Percentiles rank a stretch among this genome's conserved stretches.
Evolutionary conservation across 1,140 invertebrate species (phyloP).

Genomic region (Coboldia fuscipes): DNA sequence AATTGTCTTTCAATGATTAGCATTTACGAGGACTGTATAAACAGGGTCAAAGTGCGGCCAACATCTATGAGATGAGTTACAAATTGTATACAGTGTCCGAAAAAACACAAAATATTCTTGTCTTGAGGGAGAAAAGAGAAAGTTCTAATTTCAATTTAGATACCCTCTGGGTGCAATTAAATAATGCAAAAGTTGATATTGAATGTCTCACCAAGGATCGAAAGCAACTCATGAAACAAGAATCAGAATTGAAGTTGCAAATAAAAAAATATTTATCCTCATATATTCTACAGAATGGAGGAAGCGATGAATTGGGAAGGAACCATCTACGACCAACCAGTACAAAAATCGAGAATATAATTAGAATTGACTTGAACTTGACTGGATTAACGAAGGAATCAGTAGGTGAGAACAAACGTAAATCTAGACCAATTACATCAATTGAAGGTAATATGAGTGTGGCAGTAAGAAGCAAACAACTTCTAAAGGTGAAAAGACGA

Average conservation of each 20-base stretch:
- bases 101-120: too few relatives aligned
- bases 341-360: conserved; percentile 18
- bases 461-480: conserved; percentile 10
- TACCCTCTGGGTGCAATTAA: conserved; percentile 18
- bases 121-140: too few relatives aligned
- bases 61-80: too few relatives aligned
- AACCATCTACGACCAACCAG: conserved; percentile 16
- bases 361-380: conserved; percentile 7
- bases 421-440: conserved; percentile 6
- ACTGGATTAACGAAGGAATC: not conserved
- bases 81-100: too few relatives aligned
- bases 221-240: conserved; percentile 10
- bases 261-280: conserved; percentile 16
- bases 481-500: conserved; percentile 7
- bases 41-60: too few relatives aligned
- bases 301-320: conserved; percentile 12
- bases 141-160: conserved; percentile 13
- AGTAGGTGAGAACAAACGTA: not conserved
- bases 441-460: conserved; percentile 14
- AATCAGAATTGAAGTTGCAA: conserved; percentile 11
- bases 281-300: conserved; percentile 15
- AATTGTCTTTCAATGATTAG: too few relatives aligned
- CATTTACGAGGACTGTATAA: too few relatives aligned
- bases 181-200: conserved; percentile 15
- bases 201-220: conserved; percentile 15